Base-by-base conservation (phyloP, 1,140 invertebrate genomes). In the Spodoptera frugiperda region DNA sequence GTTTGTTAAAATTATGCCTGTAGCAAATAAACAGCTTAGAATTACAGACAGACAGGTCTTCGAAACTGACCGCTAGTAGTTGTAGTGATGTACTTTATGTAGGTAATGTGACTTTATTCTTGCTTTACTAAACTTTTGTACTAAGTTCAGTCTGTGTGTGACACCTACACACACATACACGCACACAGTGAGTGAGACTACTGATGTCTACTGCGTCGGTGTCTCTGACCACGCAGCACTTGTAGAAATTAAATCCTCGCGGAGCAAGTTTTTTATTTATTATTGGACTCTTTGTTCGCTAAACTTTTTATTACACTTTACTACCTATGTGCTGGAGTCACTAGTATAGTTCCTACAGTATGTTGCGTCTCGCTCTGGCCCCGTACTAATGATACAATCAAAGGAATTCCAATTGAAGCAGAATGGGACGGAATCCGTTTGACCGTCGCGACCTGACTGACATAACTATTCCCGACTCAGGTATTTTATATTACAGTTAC, bases 191-290 rank as follows among this genome's bases (percentile, higher is more conserved):
- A 61, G 33, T 63, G 17, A 44, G 15, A 44, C 59, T 63, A 5
- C n/a, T 63, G 59, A 1, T 25, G 1, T 30, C 19, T 4, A 15
- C 0, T 2, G n/a, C 19, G 1, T 6, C 6, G 33, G 3, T 9
- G 6, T 10, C 33, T 8, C 33, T 39, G 17, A 14, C 19, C 19
- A 48, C 11, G 61, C 44, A 49, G 44, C 19, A 25, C 19, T 67
- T 67, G 44, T 49, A 67, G 48, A 65, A 67, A 67, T 67, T 67
- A 67, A 21, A 67, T 17, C 63, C 63, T n/a, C 14, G 21, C 21
- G 19, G 17, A 49, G 3, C 19, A 67, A 67, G 11, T 67, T 67
- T 57, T 67, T 67, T 67, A 67, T 67, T 67, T 8, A 19, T 67
- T 44, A 39, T 39, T 39, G 33, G 33, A 39, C 4, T 67, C 48